Conservation (phyloP, 1,140 invertebrate genomes). For the Plutomurus gul region DNA sequence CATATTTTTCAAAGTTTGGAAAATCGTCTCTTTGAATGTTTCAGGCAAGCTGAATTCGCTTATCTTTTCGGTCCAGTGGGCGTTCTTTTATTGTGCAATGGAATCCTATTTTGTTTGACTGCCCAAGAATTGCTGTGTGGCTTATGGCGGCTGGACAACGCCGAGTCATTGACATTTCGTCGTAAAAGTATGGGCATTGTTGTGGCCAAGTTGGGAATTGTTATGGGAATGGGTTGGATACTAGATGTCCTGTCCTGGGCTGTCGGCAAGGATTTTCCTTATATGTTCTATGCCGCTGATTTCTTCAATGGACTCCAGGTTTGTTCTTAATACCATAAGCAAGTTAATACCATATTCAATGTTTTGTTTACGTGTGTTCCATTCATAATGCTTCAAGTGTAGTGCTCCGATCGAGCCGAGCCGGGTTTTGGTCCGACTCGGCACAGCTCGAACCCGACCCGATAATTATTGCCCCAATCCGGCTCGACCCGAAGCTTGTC, state of each 20-base stretch:
- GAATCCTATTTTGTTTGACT: slow-evolving; percentile 76
- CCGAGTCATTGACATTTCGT: slow-evolving; percentile 51
- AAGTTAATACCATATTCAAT: neutral
- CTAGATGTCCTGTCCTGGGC: slow-evolving; percentile 48
- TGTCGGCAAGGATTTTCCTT: slow-evolving; percentile 38
- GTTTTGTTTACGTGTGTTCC: neutral
- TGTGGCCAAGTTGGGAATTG: slow-evolving; percentile 51
- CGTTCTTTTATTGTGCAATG: slow-evolving; percentile 72
- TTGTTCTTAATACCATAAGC: neutral
- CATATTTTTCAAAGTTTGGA: too few species aligned
- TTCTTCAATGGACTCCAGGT: slow-evolving; percentile 52
- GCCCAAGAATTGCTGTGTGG: slow-evolving; percentile 82
- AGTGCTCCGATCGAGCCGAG: too few species aligned
- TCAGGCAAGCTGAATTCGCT: slow-evolving; percentile 60
- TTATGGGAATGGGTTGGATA: slow-evolving; percentile 54
- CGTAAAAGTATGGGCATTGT: slow-evolving; percentile 53
- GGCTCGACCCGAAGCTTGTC: too few species aligned
- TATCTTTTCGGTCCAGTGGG: slow-evolving; percentile 83
- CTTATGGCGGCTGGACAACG: slow-evolving; percentile 75
- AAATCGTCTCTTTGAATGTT: neutral
- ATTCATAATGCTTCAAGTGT: too few species aligned
- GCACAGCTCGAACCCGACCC: too few species aligned
- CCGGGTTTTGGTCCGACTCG: too few species aligned
- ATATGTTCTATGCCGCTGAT: slow-evolving; percentile 48
- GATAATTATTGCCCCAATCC: too few species aligned